phyloP scores from a whole-genome alignment of 2,797 vertebrate genomes.

The Lates japonicus region DNA sequence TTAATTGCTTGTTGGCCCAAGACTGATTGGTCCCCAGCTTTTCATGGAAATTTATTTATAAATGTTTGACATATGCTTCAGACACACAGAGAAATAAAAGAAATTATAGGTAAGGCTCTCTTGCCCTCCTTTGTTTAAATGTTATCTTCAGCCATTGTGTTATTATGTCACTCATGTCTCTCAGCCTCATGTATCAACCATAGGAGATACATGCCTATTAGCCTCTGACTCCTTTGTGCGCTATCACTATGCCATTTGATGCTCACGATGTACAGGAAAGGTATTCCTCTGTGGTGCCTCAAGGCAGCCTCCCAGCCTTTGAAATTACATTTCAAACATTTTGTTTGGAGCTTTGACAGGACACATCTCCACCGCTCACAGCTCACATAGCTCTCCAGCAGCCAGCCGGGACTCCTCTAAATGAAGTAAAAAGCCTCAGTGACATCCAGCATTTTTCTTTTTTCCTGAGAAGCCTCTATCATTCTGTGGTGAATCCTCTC shows the following conservation, averaged over 20 bases:
- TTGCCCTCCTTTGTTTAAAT: neutral
- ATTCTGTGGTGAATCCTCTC: conserved; percentile 12
- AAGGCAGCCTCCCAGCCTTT: conserved; percentile 67
- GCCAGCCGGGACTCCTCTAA: conserved; percentile 44
- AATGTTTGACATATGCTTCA: neutral
- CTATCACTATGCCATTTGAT: conserved; percentile 52
- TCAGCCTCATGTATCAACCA: conserved; percentile 34
- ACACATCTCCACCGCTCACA: conserved; percentile 54
- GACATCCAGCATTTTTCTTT: conserved; percentile 46
- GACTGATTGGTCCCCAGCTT: neutral
- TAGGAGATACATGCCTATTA: conserved; percentile 52
- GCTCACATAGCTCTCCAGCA: conserved; percentile 43
- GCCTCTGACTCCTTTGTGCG: conserved; percentile 57
- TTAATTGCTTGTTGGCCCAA: neutral
- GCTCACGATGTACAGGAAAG: conserved; percentile 45
- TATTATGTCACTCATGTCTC: conserved; percentile 15
- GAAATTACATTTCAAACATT: conserved; percentile 75
- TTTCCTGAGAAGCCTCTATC: conserved; percentile 45
- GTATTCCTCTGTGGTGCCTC: conserved; percentile 63
- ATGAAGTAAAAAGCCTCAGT: conserved; percentile 61
- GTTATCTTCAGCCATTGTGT: conserved; percentile 3
- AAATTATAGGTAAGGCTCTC: neutral
- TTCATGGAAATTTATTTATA: neutral
- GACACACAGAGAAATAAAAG: neutral
- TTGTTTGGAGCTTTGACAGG: conserved; percentile 74